A percentile compares a stretch with the other conserved stretches of the same genome.
Evolutionary conservation across 2,113 vertebrate genomes (phyloP).

Genomic region (Paradisaea rubra): DNA sequence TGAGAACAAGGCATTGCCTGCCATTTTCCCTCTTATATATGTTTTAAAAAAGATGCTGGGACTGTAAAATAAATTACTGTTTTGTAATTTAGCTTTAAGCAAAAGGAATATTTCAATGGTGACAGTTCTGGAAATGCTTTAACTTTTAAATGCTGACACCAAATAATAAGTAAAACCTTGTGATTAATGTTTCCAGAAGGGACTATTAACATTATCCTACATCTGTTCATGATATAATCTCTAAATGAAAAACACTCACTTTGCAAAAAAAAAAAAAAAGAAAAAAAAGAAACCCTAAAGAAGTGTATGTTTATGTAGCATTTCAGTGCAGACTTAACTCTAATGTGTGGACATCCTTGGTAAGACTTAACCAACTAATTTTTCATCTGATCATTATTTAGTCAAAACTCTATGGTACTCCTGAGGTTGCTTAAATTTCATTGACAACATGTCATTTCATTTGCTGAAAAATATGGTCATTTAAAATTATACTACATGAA

Average conservation of each 20-base stretch:
- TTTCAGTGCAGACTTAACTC: slow-evolving; percentile 60
- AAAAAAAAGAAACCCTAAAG: background rate
- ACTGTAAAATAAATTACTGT: slow-evolving; percentile 61
- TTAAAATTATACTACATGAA: slow-evolving; percentile 26
- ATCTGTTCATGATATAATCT: slow-evolving; percentile 81
- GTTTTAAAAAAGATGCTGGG: background rate
- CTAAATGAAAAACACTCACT: slow-evolving; percentile 74
- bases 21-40: slow-evolving; percentile 39
- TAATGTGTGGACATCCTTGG: slow-evolving; percentile 69
- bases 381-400: slow-evolving; percentile 72
- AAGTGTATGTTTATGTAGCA: slow-evolving; percentile 57
- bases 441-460: slow-evolving; percentile 63
- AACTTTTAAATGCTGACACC: slow-evolving; percentile 76
- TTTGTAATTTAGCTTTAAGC: slow-evolving; percentile 56
- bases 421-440: slow-evolving; percentile 69
- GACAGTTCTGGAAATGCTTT: slow-evolving; percentile 77
- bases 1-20: background rate
- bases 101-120: slow-evolving; percentile 72
- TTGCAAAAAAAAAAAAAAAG: slow-evolving; percentile 20
- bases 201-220: slow-evolving; percentile 75
- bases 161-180: slow-evolving; percentile 72
- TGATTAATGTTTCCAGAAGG: slow-evolving; percentile 81
- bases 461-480: slow-evolving; percentile 63
- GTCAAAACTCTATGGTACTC: slow-evolving; percentile 67
- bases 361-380: slow-evolving; percentile 64